phyloP scores from a whole-genome alignment of 2,888 invertebrate species.

The Dasypogon diadema region DNA sequence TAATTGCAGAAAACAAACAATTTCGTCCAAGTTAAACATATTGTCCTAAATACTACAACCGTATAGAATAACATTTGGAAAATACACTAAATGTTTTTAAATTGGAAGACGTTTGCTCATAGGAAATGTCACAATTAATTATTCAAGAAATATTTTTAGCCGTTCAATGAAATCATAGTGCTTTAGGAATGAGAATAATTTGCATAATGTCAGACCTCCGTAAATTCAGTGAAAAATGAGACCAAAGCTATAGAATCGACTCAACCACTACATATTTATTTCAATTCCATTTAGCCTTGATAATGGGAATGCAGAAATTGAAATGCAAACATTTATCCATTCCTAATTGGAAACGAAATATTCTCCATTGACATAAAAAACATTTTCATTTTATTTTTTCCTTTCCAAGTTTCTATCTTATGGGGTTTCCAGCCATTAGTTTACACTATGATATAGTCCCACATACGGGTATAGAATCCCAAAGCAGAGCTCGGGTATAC shows the following conservation, averaged over 20 bases:
- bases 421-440: not conserved
- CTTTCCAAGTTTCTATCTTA: not conserved
- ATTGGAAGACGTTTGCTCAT: too few relatives aligned
- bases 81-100: too few relatives aligned
- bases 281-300: slow-evolving; percentile 2
- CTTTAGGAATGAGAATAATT: not conserved
- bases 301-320: slow-evolving; percentile 51
- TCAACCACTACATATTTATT: not conserved
- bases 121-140: too few relatives aligned
- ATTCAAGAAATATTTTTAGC: not conserved
- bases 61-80: too few relatives aligned
- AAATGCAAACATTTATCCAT: slow-evolving; percentile 52
- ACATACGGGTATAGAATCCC: slow-evolving; percentile 42
- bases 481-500: slow-evolving; percentile 16
- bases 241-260: not conserved
- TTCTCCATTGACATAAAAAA: slow-evolving; percentile 50
- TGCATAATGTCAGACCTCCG: not conserved
- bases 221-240: slow-evolving; percentile 23
- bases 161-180: slow-evolving; percentile 4
- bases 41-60: too few relatives aligned
- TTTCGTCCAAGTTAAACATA: too few relatives aligned
- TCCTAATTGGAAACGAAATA: slow-evolving; percentile 55
- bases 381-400: slow-evolving; percentile 46
- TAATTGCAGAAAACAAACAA: too few relatives aligned
- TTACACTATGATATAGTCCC: not conserved